phyloP scores from a whole-genome alignment of 2,113 vertebrate species.

The Calyptommatus sinebrachiatus region DNA sequence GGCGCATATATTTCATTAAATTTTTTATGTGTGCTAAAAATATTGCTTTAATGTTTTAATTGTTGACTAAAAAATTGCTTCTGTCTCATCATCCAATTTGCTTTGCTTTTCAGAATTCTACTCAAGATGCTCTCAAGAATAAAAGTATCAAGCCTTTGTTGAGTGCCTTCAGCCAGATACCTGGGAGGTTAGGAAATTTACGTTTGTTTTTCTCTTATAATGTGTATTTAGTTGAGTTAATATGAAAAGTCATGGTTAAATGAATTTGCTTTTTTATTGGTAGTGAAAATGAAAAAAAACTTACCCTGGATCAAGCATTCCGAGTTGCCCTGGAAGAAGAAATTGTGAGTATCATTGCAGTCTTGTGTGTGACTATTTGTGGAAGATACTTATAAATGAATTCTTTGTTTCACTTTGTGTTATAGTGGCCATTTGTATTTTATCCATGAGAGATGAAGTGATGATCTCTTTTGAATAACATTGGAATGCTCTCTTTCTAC shows the following conservation, averaged over 20 bases:
- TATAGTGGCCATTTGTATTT: not conserved
- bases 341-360: slow-evolving; percentile 80
- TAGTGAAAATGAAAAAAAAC: slow-evolving; percentile 97
- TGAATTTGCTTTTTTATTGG: slow-evolving; percentile 50
- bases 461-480: not conserved
- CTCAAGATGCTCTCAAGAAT: slow-evolving; percentile 77
- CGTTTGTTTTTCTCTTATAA: not conserved
- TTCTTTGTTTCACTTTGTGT: not conserved
- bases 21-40: too few relatives aligned
- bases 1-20: too few relatives aligned
- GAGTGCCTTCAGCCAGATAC: slow-evolving; percentile 82
- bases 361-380: not conserved
- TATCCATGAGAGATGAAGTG: not conserved
- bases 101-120: slow-evolving; percentile 73
- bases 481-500: too few relatives aligned
- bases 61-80: not conserved
- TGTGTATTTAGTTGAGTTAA: slow-evolving; percentile 6
- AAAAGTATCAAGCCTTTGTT: slow-evolving; percentile 85
- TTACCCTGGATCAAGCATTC: slow-evolving; percentile 92
- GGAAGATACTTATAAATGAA: not conserved
- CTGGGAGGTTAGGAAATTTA: slow-evolving; percentile 82
- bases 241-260: slow-evolving; percentile 17
- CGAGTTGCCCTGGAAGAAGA: slow-evolving; percentile 90
- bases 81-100: not conserved
- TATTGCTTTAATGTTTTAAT: not conserved